A percentile compares a stretch with the other conserved stretches of the same genome.
Conservation (phyloP, 1,140 invertebrate species). For the Sitophilus oryzae region DNA sequence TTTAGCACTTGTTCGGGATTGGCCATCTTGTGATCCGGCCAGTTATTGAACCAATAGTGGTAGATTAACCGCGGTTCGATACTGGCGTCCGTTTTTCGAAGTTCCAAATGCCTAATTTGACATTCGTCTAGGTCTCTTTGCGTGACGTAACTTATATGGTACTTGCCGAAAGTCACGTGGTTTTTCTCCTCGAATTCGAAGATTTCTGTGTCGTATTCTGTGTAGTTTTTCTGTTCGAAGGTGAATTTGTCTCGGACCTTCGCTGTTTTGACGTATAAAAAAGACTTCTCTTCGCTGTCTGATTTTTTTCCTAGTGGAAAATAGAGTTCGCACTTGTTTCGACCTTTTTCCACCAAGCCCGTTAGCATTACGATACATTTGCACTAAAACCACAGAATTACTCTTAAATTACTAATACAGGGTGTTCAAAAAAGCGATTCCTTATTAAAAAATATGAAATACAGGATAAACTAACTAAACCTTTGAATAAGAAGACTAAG, state of each 20-base stretch:
- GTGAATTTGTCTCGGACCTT: slow-evolving; percentile 38
- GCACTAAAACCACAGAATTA: slow-evolving; percentile 32
- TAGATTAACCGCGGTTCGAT: slow-evolving; percentile 25
- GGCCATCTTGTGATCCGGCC: slow-evolving; percentile 56
- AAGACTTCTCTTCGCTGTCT: slow-evolving; percentile 26
- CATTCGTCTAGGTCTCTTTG: slow-evolving; percentile 36
- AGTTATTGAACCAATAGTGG: slow-evolving; percentile 65
- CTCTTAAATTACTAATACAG: neutral
- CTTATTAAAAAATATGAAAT: neutral
- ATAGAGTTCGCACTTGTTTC: slow-evolving; percentile 83
- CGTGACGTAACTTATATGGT: slow-evolving; percentile 30
- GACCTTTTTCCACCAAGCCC: slow-evolving; percentile 71
- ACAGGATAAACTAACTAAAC: too few species aligned
- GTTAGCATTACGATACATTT: slow-evolving; percentile 84
- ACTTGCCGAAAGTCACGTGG: slow-evolving; percentile 35
- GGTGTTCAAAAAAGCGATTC: too few species aligned
- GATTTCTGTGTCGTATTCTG: slow-evolving; percentile 32
- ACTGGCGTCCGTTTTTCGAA: slow-evolving; percentile 26
- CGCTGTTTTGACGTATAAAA: slow-evolving; percentile 34
- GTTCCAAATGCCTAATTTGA: slow-evolving; percentile 32
- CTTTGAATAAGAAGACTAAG: too few species aligned
- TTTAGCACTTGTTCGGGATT: slow-evolving; percentile 48
- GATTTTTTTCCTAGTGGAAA: slow-evolving; percentile 54
- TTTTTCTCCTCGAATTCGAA: slow-evolving; percentile 39
- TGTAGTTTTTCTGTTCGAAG: slow-evolving; percentile 29